Conservation (phyloP, 2,113 vertebrate genomes). For the Laticauda colubrina region DNA sequence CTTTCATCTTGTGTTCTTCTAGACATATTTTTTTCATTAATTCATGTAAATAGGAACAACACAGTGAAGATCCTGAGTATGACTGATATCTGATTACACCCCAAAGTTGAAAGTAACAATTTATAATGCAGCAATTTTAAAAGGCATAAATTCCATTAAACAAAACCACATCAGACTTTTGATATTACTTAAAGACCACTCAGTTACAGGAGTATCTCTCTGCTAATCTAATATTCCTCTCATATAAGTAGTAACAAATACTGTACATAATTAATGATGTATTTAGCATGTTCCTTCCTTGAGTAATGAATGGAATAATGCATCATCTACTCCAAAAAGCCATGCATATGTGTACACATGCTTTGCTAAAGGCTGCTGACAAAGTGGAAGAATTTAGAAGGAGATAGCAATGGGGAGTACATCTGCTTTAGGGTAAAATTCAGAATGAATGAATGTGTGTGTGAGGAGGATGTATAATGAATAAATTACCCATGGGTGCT, state of each 20-base stretch:
- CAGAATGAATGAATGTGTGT: conserved; percentile 5
- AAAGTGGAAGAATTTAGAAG: background rate
- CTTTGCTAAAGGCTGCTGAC: conserved; percentile 38
- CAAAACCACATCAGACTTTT: conserved; percentile 31
- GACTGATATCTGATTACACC: background rate
- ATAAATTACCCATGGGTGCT: background rate
- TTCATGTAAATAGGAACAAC: background rate
- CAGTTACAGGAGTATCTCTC: conserved; percentile 44
- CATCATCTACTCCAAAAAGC: background rate
- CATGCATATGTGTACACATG: background rate
- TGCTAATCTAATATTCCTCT: conserved; percentile 43
- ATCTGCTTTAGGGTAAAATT: conserved; percentile 27
- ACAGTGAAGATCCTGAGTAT: background rate
- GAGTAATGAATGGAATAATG: conserved; percentile 18
- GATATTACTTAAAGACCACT: conserved; percentile 32
- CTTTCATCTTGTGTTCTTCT: background rate
- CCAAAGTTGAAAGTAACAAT: background rate
- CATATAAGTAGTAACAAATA: conserved; percentile 24
- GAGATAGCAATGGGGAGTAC: conserved; percentile 22
- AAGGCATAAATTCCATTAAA: conserved; percentile 9
- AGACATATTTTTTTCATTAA: background rate
- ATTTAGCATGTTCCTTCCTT: conserved; percentile 41
- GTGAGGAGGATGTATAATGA: background rate
- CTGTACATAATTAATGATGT: conserved; percentile 45
- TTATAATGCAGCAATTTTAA: background rate